Conservation (phyloP, 2,113 vertebrate species). For the Siniperca chuatsi region DNA sequence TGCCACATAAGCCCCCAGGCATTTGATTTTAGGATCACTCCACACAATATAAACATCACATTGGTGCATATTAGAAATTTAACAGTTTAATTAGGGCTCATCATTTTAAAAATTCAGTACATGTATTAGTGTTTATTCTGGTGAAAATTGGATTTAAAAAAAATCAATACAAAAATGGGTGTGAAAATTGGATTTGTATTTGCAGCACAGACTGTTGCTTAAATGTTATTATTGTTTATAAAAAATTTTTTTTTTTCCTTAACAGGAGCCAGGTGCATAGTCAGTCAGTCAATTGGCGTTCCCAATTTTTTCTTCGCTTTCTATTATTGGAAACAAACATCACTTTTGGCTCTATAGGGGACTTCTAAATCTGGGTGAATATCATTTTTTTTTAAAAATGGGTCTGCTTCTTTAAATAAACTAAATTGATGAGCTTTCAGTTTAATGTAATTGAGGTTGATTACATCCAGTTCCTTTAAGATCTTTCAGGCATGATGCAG, state of each 20-base stretch:
- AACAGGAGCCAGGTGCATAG: too few species aligned
- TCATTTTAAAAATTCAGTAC: not conserved
- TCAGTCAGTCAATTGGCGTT: not conserved
- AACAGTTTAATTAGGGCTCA: not conserved
- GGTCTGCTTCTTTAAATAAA: not conserved
- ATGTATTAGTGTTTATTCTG: not conserved
- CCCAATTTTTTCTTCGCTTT: not conserved
- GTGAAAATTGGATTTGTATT: not conserved
- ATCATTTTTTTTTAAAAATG: not conserved
- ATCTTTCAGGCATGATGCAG: slow-evolving; percentile 48
- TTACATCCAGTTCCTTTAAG: slow-evolving; percentile 52
- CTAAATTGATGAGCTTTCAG: slow-evolving; percentile 40
- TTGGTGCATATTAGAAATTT: not conserved
- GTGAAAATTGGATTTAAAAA: not conserved
- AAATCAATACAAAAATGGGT: not conserved
- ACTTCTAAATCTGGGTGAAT: not conserved
- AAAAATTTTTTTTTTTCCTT: not conserved
- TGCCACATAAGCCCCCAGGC: not conserved
- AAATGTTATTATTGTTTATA: not conserved
- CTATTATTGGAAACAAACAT: not conserved
- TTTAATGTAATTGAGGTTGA: slow-evolving; percentile 60
- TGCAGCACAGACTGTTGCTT: not conserved
- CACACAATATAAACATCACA: not conserved
- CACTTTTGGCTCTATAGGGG: not conserved
- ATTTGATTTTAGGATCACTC: not conserved